Base-by-base conservation (phyloP, 2,113 vertebrate species). In the Hystrix cristata region DNA sequence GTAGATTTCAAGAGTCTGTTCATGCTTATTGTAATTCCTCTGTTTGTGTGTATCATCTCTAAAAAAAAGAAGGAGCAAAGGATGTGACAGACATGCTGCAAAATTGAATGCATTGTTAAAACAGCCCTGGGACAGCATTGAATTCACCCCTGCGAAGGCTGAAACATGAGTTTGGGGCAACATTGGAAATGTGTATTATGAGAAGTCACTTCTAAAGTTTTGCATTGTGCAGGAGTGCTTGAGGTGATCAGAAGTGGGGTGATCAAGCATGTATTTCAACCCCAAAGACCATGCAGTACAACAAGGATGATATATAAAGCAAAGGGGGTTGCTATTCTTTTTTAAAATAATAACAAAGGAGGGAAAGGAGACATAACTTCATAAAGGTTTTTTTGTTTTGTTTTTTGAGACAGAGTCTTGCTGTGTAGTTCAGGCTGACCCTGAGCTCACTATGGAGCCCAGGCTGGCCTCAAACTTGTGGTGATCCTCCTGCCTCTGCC, bases 1-100 rank as follows among this genome's bases (percentile, higher is more conserved):
- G 85, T 91, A 94, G 86, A 87, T 95, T 96, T 94, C 65, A 82
- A 94, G 95, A 94, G 86, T 88, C 93, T 95, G 72, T 90, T 93
- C 85, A 80, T 76, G 57, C 55, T 71, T 91, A 84, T 88, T 89
- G 71, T 79, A 92, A 89, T 95, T 95, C 38, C 43, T 89, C 82
- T 72, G 15, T 62, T 46, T 91, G 65, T 81, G 65, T 92, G 90
- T 86, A 90, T 87, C 94, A 84, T 94, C 78, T 80, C 38, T 43
- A 87, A 91, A 80, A 79, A 38, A 72, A 55, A 25, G 62, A n/a
- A 93, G 60, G 31, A 34, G 51, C 57, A 90, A 62, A 71, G n/a
- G 59, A 92, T 64, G 83, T 96, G 92, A 82, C 71, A 95, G 92
- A 90, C 95, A 90, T 95, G 89, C 80, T 92, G 51, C 31, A 79